These are phyloP conservation scores for Ditylenchus weischeri DNA, from an alignment of 2,888 invertebrate genomes.

Conservation along the genomic window DNA sequence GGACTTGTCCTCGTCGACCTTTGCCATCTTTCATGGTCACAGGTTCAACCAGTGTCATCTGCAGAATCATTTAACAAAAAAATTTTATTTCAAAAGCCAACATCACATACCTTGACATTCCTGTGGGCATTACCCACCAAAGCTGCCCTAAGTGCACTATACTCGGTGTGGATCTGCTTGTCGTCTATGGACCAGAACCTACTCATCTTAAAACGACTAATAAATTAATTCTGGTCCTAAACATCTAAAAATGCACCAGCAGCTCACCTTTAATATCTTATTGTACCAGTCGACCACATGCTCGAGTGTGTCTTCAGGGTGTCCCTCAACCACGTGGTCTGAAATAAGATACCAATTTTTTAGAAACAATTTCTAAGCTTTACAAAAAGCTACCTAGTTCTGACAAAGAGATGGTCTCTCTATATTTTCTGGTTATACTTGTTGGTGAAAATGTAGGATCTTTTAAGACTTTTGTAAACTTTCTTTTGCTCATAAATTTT, in stretches of 20 bases:
- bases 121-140: constrained; percentile 43
- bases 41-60: constrained; percentile 49
- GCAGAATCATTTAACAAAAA: constrained; percentile 13
- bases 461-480: too few relatives aligned
- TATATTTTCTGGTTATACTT: constrained; percentile 22
- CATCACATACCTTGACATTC: constrained; percentile 24
- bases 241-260: not conserved
- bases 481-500: too few relatives aligned
- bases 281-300: constrained; percentile 68
- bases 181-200: constrained; percentile 64
- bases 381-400: constrained; percentile 67
- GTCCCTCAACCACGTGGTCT: constrained; percentile 95
- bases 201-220: not conserved
- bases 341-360: constrained; percentile 66
- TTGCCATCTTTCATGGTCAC: constrained; percentile 27
- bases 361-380: too few relatives aligned
- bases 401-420: constrained; percentile 64
- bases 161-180: constrained; percentile 41
- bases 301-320: constrained; percentile 85
- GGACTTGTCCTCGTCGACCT: constrained; percentile 37
- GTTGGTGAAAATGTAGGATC: too few relatives aligned
- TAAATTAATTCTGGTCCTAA: not conserved
- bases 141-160: constrained; percentile 45
- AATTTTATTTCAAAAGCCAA: too few relatives aligned
- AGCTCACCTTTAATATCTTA: constrained; percentile 61